These are phyloP conservation scores for Daktulosphaira vitifoliae DNA, from an alignment of 1,140 invertebrate species.

Conservation along the genomic window DNA sequence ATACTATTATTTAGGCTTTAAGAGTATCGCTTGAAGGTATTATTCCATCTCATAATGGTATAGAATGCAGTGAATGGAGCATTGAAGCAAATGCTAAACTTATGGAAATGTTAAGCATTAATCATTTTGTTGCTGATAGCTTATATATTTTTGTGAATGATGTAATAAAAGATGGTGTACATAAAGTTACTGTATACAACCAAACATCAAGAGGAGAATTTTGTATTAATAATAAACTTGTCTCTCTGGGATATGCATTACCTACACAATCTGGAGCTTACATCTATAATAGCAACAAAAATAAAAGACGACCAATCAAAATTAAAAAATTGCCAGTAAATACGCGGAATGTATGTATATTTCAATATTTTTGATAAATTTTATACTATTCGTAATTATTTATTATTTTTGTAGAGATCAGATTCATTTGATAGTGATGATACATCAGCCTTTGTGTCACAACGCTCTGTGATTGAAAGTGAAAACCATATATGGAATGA, in stretches of 20 bases:
- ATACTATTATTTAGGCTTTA: slow-evolving; percentile 4
- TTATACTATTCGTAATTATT: too few species aligned
- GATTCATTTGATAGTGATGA: background rate
- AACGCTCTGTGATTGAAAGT: background rate
- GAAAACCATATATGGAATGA: background rate
- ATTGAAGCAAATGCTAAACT: slow-evolving; percentile 43
- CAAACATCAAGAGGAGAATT: background rate
- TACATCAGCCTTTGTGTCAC: background rate
- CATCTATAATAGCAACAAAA: background rate
- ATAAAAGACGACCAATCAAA: background rate
- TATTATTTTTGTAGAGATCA: slow-evolving; percentile 40
- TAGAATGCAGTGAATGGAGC: slow-evolving; percentile 45
- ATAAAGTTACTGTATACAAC: slow-evolving; percentile 45
- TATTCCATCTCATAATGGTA: background rate
- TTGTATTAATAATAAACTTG: slow-evolving; percentile 8
- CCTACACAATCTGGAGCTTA: background rate
- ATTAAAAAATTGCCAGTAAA: background rate
- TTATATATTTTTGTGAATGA: background rate
- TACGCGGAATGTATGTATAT: background rate
- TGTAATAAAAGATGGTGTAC: slow-evolving; percentile 40
- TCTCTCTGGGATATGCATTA: background rate
- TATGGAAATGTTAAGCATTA: slow-evolving; percentile 40
- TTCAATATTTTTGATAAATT: too few species aligned
- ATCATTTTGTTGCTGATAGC: background rate
- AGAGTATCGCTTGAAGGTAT: slow-evolving; percentile 7